A percentile compares a stretch with the other conserved stretches of the same genome.
Evolutionary conservation across 2,888 invertebrate genomes (phyloP).

Genomic region (Athripsodes cinereus): DNA sequence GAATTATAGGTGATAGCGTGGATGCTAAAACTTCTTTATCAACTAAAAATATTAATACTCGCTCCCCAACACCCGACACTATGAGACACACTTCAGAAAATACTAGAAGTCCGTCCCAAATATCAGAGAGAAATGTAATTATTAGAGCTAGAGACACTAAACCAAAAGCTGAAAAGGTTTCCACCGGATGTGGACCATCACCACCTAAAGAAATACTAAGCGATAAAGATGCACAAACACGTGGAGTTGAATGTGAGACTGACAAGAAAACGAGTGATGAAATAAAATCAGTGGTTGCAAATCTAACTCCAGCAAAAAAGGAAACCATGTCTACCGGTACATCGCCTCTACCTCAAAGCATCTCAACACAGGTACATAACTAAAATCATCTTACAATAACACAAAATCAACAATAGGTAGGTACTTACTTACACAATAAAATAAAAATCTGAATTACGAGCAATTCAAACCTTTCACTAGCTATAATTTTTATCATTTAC

Average conservation of each 20-base stretch:
- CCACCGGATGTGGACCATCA: conserved; percentile 60
- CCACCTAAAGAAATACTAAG: conserved; percentile 47
- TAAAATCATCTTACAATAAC: background rate
- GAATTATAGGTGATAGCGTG: conserved; percentile 25
- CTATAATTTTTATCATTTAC: background rate
- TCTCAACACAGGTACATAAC: conserved; percentile 71
- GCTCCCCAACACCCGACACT: conserved; percentile 15
- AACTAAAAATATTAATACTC: conserved; percentile 8
- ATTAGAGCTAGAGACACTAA: conserved; percentile 21
- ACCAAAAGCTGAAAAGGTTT: conserved; percentile 34
- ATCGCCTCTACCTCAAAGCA: conserved; percentile 80
- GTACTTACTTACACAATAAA: no score
- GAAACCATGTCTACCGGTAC: conserved; percentile 62
- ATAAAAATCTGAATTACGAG: no score
- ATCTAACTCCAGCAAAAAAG: conserved; percentile 10
- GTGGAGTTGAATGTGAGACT: background rate
- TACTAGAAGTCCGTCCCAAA: conserved; percentile 14
- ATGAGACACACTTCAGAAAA: conserved; percentile 12
- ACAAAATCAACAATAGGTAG: no score
- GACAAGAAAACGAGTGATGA: background rate
- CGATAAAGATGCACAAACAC: conserved; percentile 17
- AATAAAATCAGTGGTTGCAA: background rate
- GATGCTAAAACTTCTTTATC: conserved; percentile 14
- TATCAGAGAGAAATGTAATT: conserved; percentile 22
- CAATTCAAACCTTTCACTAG: background rate